These are phyloP conservation scores for Ptyas mucosa DNA, from an alignment of 2,113 vertebrate genomes.

Conservation along the genomic window DNA sequence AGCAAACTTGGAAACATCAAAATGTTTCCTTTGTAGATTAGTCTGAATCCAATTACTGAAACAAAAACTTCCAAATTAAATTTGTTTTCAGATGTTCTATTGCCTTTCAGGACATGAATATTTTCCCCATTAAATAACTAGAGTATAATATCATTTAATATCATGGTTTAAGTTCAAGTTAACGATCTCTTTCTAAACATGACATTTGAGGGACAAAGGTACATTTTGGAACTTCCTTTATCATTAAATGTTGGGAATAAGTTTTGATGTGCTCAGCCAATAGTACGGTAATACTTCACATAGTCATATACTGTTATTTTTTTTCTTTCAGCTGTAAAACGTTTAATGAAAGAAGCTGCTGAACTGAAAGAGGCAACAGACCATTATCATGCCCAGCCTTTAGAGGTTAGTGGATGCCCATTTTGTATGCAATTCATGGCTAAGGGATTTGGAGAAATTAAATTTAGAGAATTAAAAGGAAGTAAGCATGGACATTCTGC, in stretches of 20 bases:
- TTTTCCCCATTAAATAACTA: neutral
- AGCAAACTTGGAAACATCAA: neutral
- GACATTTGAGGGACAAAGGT: neutral
- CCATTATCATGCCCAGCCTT: constrained; percentile 96
- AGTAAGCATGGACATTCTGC: neutral
- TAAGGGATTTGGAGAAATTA: neutral
- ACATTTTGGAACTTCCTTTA: neutral
- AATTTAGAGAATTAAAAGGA: neutral
- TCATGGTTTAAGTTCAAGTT: neutral
- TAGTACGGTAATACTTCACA: neutral
- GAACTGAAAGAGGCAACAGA: constrained; percentile 95
- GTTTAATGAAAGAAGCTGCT: constrained; percentile 97
- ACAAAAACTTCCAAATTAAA: constrained; percentile 9
- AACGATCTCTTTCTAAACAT: neutral
- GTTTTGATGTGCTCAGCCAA: neutral
- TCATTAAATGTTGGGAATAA: neutral
- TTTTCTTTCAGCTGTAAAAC: constrained; percentile 87
- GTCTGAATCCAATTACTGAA: constrained; percentile 14
- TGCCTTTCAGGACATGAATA: neutral
- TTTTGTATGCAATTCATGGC: neutral
- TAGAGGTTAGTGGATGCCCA: constrained; percentile 81
- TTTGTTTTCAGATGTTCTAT: neutral
- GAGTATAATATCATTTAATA: neutral
- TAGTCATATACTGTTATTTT: constrained; percentile 46
- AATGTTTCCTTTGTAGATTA: neutral